A percentile compares a stretch with the other conserved stretches of the same genome.
phyloP scores from a whole-genome alignment of 2,888 invertebrate species.

The Chrysomela aeneicollis region DNA sequence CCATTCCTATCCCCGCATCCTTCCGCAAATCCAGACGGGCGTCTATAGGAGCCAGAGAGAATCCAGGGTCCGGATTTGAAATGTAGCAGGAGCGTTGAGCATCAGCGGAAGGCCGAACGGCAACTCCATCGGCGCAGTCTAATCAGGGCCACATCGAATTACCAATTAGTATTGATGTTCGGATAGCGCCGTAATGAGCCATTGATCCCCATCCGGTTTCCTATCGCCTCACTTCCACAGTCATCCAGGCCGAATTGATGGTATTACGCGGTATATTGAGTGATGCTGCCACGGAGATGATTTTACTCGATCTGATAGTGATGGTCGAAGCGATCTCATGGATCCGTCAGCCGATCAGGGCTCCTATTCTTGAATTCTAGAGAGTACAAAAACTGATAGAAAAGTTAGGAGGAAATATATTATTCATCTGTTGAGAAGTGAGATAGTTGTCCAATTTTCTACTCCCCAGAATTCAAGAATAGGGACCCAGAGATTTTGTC shows the following conservation, averaged over 20 bases:
- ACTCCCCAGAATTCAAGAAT: too few species aligned
- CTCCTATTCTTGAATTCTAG: too few species aligned
- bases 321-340: too few species aligned
- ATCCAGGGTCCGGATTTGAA: constrained; percentile 27
- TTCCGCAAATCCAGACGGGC: constrained; percentile 12
- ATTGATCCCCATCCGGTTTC: constrained; percentile 56
- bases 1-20: too few species aligned
- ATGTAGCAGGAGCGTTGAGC: constrained; percentile 20
- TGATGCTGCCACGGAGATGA: background rate
- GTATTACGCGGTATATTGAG: constrained; percentile 6
- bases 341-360: too few species aligned
- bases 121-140: constrained; percentile 13
- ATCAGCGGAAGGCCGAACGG: too few species aligned
- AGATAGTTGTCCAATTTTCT: too few species aligned
- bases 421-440: too few species aligned
- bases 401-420: too few species aligned
- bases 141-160: constrained; percentile 57
- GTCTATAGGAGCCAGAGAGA: constrained; percentile 15
- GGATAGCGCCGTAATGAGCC: constrained; percentile 58
- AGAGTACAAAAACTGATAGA: too few species aligned
- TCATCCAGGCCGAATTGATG: constrained; percentile 18
- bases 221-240: constrained; percentile 42
- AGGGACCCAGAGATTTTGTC: too few species aligned
- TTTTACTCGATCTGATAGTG: background rate
- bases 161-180: constrained; percentile 60